Evolutionary conservation across 2,888 invertebrate species (phyloP).

Genomic region (Nomada goodeniana): DNA sequence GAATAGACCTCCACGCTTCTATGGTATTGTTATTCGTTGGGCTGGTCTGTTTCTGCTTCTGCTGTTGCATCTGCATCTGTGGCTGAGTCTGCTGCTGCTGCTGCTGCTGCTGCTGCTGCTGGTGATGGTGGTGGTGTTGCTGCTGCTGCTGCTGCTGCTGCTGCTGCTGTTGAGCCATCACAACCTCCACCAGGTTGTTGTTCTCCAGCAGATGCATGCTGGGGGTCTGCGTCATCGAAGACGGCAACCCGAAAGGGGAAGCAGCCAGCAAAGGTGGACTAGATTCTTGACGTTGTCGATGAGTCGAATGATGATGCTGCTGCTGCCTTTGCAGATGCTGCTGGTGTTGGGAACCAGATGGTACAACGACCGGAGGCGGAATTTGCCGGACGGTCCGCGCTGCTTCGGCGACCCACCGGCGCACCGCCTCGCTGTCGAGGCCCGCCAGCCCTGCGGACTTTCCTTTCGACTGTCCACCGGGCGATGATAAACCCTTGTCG

Average conservation of each 20-base stretch:
- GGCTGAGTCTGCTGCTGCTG: conserved; percentile 74
- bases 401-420: conserved; percentile 87
- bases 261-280: conserved; percentile 73
- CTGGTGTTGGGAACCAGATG: conserved; percentile 72
- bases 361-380: conserved; percentile 78
- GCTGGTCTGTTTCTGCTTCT: conserved; percentile 82
- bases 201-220: conserved; percentile 83
- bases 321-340: conserved; percentile 65
- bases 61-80: conserved; percentile 70
- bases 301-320: conserved; percentile 71
- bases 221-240: conserved; percentile 83
- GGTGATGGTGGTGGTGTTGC: conserved; percentile 74
- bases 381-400: conserved; percentile 85
- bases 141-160: conserved; percentile 73
- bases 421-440: conserved; percentile 86
- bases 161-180: conserved; percentile 77
- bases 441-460: conserved; percentile 86
- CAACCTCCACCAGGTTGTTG: conserved; percentile 80
- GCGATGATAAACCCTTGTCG: conserved; percentile 81
- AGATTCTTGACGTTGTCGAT: conserved; percentile 70
- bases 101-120: conserved; percentile 65
- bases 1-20: conserved; percentile 84
- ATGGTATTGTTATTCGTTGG: conserved; percentile 86
- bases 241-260: conserved; percentile 73
- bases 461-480: conserved; percentile 76